Conservation (phyloP, 2,113 vertebrate genomes). For the Gymnobelideus leadbeateri region DNA sequence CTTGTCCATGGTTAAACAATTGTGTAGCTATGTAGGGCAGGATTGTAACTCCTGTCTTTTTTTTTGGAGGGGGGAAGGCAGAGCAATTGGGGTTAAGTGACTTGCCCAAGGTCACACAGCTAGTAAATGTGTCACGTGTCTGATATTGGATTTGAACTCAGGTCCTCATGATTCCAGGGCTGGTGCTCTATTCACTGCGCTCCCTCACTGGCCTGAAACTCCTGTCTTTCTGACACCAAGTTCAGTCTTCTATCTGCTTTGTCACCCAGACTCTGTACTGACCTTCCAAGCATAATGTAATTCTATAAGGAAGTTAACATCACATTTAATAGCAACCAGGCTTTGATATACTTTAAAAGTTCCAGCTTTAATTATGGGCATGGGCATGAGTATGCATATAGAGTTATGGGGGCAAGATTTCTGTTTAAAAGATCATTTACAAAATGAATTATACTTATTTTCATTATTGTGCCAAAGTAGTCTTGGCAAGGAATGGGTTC, state of each 20-base stretch:
- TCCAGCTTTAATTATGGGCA: conserved; percentile 16
- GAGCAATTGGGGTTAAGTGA: too few species aligned
- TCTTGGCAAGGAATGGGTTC: conserved; percentile 7
- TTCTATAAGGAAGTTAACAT: background rate
- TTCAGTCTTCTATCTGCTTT: background rate
- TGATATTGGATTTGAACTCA: too few species aligned
- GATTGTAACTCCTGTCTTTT: background rate
- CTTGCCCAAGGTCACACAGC: too few species aligned
- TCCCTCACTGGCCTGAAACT: too few species aligned
- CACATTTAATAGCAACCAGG: background rate
- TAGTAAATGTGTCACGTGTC: too few species aligned
- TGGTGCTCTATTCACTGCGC: too few species aligned
- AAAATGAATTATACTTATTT: background rate
- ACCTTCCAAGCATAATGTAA: background rate
- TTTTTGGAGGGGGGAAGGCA: too few species aligned
- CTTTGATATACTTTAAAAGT: background rate
- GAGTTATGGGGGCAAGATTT: background rate
- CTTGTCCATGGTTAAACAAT: background rate
- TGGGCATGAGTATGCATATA: background rate
- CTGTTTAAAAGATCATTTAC: conserved; percentile 7
- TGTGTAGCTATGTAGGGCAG: background rate
- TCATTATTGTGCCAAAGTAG: background rate
- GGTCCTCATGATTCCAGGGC: too few species aligned
- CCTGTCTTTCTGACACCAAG: background rate
- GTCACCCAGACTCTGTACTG: background rate